Evolutionary conservation across 2,888 invertebrate genomes (phyloP).

Genomic region (Odontocerum albicorne): DNA sequence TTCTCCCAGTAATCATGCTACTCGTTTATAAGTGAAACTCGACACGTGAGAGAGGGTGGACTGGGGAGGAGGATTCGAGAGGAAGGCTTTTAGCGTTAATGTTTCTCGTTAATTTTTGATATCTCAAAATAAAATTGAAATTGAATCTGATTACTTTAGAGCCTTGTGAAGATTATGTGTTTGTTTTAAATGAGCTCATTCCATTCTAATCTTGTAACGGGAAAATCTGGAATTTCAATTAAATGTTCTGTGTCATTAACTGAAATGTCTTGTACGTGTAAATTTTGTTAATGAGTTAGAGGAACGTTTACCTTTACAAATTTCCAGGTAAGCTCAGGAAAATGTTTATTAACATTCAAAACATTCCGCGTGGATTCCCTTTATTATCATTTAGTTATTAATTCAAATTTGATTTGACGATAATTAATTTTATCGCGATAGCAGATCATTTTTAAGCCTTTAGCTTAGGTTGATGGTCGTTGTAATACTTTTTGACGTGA

Average conservation of each 20-base stretch:
- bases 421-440: too few species aligned
- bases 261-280: slow-evolving; percentile 11
- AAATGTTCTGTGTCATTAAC: slow-evolving; percentile 12
- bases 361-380: too few species aligned
- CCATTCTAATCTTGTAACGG: slow-evolving; percentile 12
- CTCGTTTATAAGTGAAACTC: slow-evolving; percentile 34
- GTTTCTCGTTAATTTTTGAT: slow-evolving; percentile 34
- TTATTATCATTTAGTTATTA: too few species aligned
- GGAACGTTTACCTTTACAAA: too few species aligned
- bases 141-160: slow-evolving; percentile 24
- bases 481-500: too few species aligned
- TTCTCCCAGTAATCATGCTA: slow-evolving; percentile 35
- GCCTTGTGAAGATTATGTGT: slow-evolving; percentile 15
- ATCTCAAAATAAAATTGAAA: slow-evolving; percentile 26
- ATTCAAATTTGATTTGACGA: too few species aligned
- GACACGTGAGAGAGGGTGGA: slow-evolving; percentile 21
- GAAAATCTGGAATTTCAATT: slow-evolving; percentile 23
- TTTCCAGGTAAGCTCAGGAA: too few species aligned
- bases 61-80: background rate
- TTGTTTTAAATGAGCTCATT: slow-evolving; percentile 15
- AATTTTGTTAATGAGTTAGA: slow-evolving; percentile 14
- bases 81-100: slow-evolving; percentile 32
- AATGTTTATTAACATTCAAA: too few species aligned
- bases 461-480: too few species aligned
- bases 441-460: too few species aligned